Evolutionary conservation across 1,140 invertebrate species (phyloP), one percentile per base, ranked within the genome.

Genomic region (Mylabris phalerata): DNA sequence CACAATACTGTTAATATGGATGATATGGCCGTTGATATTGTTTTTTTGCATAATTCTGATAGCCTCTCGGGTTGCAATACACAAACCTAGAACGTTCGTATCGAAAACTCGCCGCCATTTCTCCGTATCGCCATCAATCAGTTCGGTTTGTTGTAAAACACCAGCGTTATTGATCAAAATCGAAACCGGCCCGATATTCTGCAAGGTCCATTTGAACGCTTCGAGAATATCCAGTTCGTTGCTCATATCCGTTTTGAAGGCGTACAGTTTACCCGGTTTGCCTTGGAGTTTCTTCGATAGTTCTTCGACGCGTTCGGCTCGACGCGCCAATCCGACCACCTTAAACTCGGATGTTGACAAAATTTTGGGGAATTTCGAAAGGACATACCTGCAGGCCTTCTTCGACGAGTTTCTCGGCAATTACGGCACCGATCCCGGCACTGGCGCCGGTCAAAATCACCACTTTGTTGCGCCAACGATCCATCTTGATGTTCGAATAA

Each of bases 291-390:
- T 46, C 27, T 61, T 51, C 0, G 60, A 44, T 19, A 66, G 26
- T 57, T 77, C 73, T 59, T 82, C 71, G 24, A 91, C 73, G 25
- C 76, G 73, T 3, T 84, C 75, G 5, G 80, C 63, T 49, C 85
- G 79, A 48, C 87, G 77, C 0, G 87, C 86, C 44, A 89, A 75
- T 0, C 84, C 89, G 0, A 89, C 79, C 6, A 90, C 88, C 61
- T 32, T 32, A 9, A 9, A 56, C 48, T 45, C 39, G 19, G 39
- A 9, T 55, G 41, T 4, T 32, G 57, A 42, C 7, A 9, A 32
- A 19, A 39, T 48, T 6, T n/a, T 0, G 32, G 44, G 46, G 46
- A 19, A 13, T 46, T 45, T 19, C 9, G 25, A 54, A 46, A 55
- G 27, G 19, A 50, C 9, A 41, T 57, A 57, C 55, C 4, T 42